A percentile compares a stretch with the other conserved stretches of the same genome.
These are phyloP conservation scores for Mesorhabditis sp. DNA, from an alignment of 2,888 invertebrate genomes.

Conservation along the genomic window DNA sequence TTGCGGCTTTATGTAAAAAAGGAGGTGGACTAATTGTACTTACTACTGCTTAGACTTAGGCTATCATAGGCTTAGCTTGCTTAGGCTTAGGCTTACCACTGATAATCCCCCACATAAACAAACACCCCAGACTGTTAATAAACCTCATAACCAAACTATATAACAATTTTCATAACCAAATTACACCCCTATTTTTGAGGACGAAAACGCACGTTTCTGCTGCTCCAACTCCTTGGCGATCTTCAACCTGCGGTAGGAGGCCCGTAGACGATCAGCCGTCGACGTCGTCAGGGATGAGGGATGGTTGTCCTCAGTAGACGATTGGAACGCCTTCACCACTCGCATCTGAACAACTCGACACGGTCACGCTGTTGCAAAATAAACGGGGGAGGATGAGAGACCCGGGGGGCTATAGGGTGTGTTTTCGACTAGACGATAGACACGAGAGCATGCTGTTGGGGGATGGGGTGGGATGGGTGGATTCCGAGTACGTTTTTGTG, in stretches of 20 bases:
- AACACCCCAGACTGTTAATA: too few relatives aligned
- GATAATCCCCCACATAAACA: too few relatives aligned
- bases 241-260: conserved; percentile 49
- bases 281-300: conserved; percentile 53
- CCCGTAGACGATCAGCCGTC: conserved; percentile 54
- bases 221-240: conserved; percentile 54
- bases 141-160: too few relatives aligned
- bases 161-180: too few relatives aligned
- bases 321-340: conserved; percentile 55
- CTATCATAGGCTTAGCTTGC: too few relatives aligned
- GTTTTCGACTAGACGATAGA: neutral
- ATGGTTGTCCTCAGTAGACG: conserved; percentile 45
- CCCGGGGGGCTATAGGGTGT: neutral
- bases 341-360: conserved; percentile 52
- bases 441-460: neutral
- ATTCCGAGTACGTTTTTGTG: neutral
- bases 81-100: too few relatives aligned
- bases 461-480: too few relatives aligned
- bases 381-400: neutral
- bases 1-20: too few relatives aligned
- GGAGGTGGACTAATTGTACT: too few relatives aligned
- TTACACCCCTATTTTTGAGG: too few relatives aligned
- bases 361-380: neutral
- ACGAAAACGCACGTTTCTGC: conserved; percentile 49
- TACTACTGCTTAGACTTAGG: too few relatives aligned